Evolutionary conservation across 2,113 vertebrate genomes (phyloP), one percentile per base, ranked within the genome.

Genomic region (Saccopteryx bilineata): DNA sequence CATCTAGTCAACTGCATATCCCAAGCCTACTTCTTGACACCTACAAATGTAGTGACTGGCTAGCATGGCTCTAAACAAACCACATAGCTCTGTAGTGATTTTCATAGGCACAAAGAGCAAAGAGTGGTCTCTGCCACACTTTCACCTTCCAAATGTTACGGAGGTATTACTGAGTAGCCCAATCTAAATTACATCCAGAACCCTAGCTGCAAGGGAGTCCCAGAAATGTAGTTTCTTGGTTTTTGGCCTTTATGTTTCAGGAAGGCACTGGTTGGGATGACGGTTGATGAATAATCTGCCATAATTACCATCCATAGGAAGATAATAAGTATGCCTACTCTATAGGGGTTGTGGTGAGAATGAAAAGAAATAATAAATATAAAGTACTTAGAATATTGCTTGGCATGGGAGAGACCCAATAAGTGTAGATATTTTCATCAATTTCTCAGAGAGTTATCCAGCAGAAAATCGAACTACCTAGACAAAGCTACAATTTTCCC

Each of bases 131-230:
- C 68, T 89, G 19, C 26, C 66, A 85, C 10, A 48, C 19, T 88
- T 69, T 23, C 1, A 54, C 46, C 54, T 91, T 85, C 63, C n/a
- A 66, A n/a, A 81, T 86, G 26, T 89, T 33, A 23, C 2, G 1
- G 39, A 24, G 48, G 9, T 66, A 23, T 15, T 94, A 79, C n/a
- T 12, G 1, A 75, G 31, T 19, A 26, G 9, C 8, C 65, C 92
- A 60, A 76, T 56, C 48, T 71, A 80, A 89, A n/a, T 71, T 60
- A 23, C 2, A 46, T 13, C 15, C 9, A 48, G 8, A 52, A 21
- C 21, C 63, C 19, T 90, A 87, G 80, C 84, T 93, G 71, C 95
- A 92, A 95, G 52, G 39, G 90, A 97, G 76, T 87, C 87, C 87
- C 24, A 9, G 74, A 80, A 90, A 63, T 79, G 12, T 48, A 33